A percentile compares a stretch with the other conserved stretches of the same genome.
Conservation (phyloP, 2,797 vertebrate genomes). For the Pipistrellus pipistrellus region DNA sequence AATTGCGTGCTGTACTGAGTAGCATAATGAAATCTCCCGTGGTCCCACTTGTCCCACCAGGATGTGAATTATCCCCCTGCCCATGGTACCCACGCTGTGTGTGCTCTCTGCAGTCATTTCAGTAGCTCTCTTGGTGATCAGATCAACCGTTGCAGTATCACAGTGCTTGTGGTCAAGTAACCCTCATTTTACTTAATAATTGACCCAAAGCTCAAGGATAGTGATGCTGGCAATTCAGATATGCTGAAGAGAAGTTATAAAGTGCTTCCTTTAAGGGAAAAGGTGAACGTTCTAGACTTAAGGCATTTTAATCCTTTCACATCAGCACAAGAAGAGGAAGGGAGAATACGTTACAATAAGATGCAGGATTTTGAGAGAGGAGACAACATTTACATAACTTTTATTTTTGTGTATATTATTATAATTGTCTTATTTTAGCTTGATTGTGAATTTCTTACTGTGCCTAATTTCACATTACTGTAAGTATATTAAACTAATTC, state of each 20-base stretch:
- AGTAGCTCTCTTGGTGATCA: neutral
- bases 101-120: too few relatives aligned
- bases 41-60: neutral
- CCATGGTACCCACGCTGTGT: neutral
- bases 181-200: neutral
- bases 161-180: neutral
- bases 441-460: neutral
- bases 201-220: neutral
- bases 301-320: neutral
- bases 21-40: too few relatives aligned
- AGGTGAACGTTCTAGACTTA: too few relatives aligned
- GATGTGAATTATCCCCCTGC: neutral
- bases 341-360: neutral
- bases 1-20: neutral
- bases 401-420: neutral
- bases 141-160: neutral
- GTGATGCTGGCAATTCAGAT: neutral
- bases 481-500: neutral
- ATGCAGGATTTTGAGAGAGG: neutral
- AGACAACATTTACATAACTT: neutral
- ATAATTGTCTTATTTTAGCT: neutral
- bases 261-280: neutral
- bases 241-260: neutral
- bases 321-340: neutral
- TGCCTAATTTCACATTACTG: neutral